These are phyloP conservation scores for Paracanthobrama guichenoti DNA, from an alignment of 2,113 vertebrate species.

Conservation along the genomic window DNA sequence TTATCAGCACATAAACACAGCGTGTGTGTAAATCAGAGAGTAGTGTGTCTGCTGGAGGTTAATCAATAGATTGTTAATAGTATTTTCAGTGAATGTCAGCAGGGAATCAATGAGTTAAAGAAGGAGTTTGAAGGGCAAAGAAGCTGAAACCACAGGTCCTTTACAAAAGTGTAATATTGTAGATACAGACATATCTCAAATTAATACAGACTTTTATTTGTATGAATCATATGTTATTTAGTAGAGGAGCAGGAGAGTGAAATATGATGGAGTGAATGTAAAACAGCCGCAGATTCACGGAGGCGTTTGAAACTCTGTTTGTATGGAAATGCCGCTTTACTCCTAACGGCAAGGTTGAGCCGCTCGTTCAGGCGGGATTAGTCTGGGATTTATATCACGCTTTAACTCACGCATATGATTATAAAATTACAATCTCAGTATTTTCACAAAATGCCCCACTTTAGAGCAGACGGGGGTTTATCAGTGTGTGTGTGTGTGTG, in stretches of 20 bases:
- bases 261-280: background rate
- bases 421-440: background rate
- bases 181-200: background rate
- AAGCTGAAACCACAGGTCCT: background rate
- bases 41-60: conserved; percentile 57
- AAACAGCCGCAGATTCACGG: background rate
- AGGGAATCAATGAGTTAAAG: conserved; percentile 59
- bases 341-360: background rate
- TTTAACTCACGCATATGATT: background rate
- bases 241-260: background rate
- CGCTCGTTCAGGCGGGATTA: background rate
- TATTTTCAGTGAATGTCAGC: conserved; percentile 56
- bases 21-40: conserved; percentile 55
- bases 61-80: conserved; percentile 74
- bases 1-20: conserved; percentile 24
- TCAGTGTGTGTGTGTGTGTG: too few relatives aligned
- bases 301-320: background rate
- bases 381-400: background rate
- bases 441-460: background rate
- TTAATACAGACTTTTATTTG: background rate
- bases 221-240: background rate
- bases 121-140: conserved; percentile 44
- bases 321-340: background rate
- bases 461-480: background rate
- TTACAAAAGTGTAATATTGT: background rate